Evolutionary conservation across 2,888 invertebrate genomes (phyloP), one percentile per base, ranked within the genome.

Genomic region (Rapana venosa): DNA sequence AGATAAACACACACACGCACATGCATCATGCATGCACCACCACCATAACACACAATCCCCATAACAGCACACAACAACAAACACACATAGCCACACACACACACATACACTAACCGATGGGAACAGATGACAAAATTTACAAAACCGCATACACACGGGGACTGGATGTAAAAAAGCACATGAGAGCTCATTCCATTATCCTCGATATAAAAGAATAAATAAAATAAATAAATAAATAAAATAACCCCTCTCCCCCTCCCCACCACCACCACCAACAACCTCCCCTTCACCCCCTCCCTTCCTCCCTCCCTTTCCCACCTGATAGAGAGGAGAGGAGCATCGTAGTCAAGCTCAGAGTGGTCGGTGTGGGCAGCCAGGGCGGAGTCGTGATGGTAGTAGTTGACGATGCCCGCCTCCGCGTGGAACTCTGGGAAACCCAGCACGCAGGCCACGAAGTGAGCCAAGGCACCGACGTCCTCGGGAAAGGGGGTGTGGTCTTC

Each of bases 291-390:
- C 26, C 26, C 74, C 26, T 74, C 74, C 74, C 8, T n/a, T 11
- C 26, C 74, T 8, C 0, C 5, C 77, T 20, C 32, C 32, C 32
- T 15, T 22, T 26, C 11, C 20, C 77, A 98, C 98, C 98, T 98
- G 93, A 98, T 97, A 0, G 99, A 99, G 94, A 99, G 97, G 66
- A 99, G 96, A 0, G 99, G 99, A 6, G 99, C 98, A 58, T 97
- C 97, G 85, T 97, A 96, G 96, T 98, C 98, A 0, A 97, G 96
- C 96, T 99, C 99, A 0, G 99, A 99, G 95, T 98, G 98, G 96
- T 99, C 99, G 0, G 98, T 98, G 95, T 99, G 99, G 0, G 98
- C 98, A 1, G 98, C 98, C 70, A 99, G 96, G 2, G 98, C 98
- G 0, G 99, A 98, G 94, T 98, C 98, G 97, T 98, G 97, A 93